phyloP scores from a whole-genome alignment of 1,140 invertebrate genomes.

The Achatina immaculata region DNA sequence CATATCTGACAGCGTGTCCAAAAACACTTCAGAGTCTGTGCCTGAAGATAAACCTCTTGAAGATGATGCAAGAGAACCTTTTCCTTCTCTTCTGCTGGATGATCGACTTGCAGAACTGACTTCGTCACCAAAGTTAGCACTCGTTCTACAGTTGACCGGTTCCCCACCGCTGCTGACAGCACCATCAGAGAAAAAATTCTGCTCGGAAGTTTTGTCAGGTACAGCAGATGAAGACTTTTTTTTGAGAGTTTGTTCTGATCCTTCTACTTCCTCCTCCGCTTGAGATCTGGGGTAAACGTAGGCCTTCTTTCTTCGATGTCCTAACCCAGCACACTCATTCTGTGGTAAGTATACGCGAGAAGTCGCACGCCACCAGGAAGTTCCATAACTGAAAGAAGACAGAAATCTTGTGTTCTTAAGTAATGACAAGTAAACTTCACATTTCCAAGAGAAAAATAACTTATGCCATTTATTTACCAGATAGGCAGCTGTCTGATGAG shows the following conservation, averaged over 20 bases:
- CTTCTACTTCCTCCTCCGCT: not conserved
- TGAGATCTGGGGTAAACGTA: not conserved
- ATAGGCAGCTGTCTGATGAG: too few species aligned
- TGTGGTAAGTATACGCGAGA: conserved; percentile 50
- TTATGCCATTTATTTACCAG: too few species aligned
- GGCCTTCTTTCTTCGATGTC: conserved; percentile 28
- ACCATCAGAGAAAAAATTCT: not conserved
- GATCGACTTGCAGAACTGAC: not conserved
- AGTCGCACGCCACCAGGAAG: conserved; percentile 52
- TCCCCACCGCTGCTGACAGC: not conserved
- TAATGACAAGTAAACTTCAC: too few species aligned
- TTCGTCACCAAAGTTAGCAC: not conserved
- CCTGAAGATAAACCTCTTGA: not conserved
- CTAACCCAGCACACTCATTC: conserved; percentile 44
- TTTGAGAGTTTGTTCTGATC: not conserved
- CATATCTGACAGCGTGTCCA: conserved; percentile 27
- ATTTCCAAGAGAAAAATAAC: too few species aligned
- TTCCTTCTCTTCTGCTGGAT: not conserved
- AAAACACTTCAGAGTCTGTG: conserved; percentile 33
- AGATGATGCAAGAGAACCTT: not conserved
- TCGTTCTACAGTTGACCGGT: not conserved
- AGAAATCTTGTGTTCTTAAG: not conserved
- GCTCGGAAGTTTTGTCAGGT: not conserved
- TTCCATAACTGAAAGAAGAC: conserved; percentile 49
- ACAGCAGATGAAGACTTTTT: not conserved